Conservation (phyloP, 1,140 invertebrate genomes). For the Tribolium madens region DNA sequence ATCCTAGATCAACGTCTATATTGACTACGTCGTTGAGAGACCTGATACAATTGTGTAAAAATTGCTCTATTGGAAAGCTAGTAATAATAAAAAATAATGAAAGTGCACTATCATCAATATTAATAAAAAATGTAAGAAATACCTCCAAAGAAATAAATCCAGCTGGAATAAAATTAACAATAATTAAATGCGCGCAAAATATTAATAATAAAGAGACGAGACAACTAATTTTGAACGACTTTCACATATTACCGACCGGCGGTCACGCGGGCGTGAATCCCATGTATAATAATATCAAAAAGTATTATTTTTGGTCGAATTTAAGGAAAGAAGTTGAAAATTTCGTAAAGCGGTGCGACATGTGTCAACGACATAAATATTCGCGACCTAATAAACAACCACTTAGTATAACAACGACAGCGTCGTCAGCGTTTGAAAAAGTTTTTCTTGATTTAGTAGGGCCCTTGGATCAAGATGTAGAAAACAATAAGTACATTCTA, state of each 20-base stretch:
- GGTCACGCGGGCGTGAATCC: constrained; percentile 52
- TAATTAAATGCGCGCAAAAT: constrained; percentile 11
- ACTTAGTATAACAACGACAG: too few relatives aligned
- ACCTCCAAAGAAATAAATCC: constrained; percentile 2
- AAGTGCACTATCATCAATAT: neutral
- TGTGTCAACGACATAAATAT: too few relatives aligned
- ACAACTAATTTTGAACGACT: constrained; percentile 47
- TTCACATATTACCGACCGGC: constrained; percentile 47
- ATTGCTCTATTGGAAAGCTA: constrained; percentile 47
- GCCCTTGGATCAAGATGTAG: neutral
- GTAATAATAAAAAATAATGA: constrained; percentile 43
- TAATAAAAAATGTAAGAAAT: constrained; percentile 40
- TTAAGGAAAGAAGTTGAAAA: constrained; percentile 41
- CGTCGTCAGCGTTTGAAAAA: too few relatives aligned
- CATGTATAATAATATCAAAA: constrained; percentile 54
- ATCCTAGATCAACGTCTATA: constrained; percentile 41
- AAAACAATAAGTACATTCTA: neutral
- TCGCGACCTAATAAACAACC: neutral
- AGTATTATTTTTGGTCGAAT: constrained; percentile 50
- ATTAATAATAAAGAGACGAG: constrained; percentile 30
- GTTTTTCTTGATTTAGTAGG: too few relatives aligned
- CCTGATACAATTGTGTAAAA: constrained; percentile 36
- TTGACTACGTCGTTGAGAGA: constrained; percentile 48
- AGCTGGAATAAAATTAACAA: constrained; percentile 19
- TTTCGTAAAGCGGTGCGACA: constrained; percentile 26